phyloP scores from a whole-genome alignment of 2,888 invertebrate genomes.

The Dicyrtomina minuta region DNA sequence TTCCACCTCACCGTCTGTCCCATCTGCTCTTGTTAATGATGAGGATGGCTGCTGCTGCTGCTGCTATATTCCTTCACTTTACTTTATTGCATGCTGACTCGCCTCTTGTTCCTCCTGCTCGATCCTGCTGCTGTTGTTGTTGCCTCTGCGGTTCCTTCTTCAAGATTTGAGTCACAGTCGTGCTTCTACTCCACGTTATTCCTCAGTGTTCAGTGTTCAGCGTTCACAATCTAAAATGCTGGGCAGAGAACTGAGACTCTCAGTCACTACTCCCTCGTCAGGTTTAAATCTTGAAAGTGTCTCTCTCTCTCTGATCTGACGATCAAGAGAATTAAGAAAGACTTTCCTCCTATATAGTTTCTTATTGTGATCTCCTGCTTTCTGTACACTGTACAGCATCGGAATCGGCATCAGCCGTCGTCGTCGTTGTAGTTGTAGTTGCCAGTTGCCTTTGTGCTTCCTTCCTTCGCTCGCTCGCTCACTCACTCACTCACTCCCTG shows the following conservation, averaged over 20 bases:
- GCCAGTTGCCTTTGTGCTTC: no score
- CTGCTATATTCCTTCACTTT: background rate
- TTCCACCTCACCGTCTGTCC: constrained; percentile 2
- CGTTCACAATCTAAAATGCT: no score
- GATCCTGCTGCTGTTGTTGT: background rate
- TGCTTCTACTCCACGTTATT: no score
- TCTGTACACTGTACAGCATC: no score
- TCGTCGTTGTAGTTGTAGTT: no score
- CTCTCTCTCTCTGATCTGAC: background rate
- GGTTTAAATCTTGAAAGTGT: background rate
- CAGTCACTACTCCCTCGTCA: constrained; percentile 9
- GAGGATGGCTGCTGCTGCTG: background rate
- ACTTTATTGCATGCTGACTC: background rate
- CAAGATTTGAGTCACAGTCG: background rate
- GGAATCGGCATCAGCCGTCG: no score
- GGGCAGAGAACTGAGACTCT: no score
- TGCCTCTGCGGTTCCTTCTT: background rate
- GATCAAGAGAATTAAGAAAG: no score
- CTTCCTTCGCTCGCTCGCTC: no score
- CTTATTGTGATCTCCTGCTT: no score
- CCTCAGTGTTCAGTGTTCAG: constrained; percentile 2
- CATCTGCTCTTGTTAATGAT: background rate
- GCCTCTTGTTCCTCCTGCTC: background rate
- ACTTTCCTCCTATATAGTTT: no score
- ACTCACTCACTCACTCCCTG: no score